A percentile compares a stretch with the other conserved stretches of the same genome.
These are phyloP conservation scores for Channa striata DNA, from an alignment of 2,797 vertebrate species.

Conservation along the genomic window DNA sequence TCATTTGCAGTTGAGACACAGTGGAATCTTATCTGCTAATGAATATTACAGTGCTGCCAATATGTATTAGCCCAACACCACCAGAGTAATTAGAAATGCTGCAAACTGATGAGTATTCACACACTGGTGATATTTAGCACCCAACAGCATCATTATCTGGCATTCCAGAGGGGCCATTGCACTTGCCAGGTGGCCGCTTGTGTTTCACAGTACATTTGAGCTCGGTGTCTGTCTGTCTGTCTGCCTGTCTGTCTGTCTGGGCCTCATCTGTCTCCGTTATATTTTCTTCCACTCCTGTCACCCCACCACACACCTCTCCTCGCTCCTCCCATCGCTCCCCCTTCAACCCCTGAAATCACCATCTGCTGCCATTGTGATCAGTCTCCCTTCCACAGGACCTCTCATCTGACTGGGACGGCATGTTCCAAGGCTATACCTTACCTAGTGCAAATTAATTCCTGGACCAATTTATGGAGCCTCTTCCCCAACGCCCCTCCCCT, in stretches of 20 bases:
- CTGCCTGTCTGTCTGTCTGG: constrained; percentile 47
- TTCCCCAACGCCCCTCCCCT: constrained; percentile 29
- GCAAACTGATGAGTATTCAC: constrained; percentile 74
- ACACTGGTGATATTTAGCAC: constrained; percentile 71
- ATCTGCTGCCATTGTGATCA: constrained; percentile 97
- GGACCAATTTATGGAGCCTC: constrained; percentile 77
- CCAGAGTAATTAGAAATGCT: constrained; percentile 75
- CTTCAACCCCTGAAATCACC: constrained; percentile 59
- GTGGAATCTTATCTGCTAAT: constrained; percentile 75
- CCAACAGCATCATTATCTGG: constrained; percentile 62
- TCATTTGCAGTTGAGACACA: constrained; percentile 65
- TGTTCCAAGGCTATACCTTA: constrained; percentile 96
- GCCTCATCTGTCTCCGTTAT: constrained; percentile 80
- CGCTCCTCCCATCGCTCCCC: constrained; percentile 76
- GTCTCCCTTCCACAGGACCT: constrained; percentile 88
- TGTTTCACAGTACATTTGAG: constrained; percentile 90
- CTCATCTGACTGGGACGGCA: constrained; percentile 84
- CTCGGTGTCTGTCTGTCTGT: constrained; percentile 65
- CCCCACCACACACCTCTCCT: constrained; percentile 41
- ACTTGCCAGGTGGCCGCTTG: constrained; percentile 66
- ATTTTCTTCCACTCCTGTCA: constrained; percentile 53
- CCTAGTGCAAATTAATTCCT: constrained; percentile 81
- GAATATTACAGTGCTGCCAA: constrained; percentile 76
- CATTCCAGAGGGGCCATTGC: constrained; percentile 56
- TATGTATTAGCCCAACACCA: constrained; percentile 71